Evolutionary conservation across 2,888 invertebrate species (phyloP).

Genomic region (Helicoverpa assulta): DNA sequence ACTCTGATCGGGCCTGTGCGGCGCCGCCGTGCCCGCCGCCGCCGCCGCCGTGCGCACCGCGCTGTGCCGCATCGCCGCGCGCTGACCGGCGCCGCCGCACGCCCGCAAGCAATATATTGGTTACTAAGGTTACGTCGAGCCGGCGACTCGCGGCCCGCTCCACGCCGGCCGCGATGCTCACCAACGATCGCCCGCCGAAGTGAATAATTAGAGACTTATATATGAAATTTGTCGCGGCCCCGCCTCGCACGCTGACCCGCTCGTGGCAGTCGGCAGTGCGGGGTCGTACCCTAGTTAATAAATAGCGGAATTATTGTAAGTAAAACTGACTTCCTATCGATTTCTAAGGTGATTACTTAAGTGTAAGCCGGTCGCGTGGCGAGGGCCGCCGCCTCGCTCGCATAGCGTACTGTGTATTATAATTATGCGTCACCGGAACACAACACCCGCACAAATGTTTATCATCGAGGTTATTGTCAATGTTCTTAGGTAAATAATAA

Average conservation of each 20-base stretch:
- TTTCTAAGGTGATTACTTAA: conserved; percentile 83
- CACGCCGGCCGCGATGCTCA: conserved; percentile 52
- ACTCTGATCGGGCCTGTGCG: conserved; percentile 91
- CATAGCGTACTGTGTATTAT: conserved; percentile 54
- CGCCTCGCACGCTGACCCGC: conserved; percentile 66
- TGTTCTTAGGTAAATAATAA: conserved; percentile 83
- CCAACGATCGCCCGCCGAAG: conserved; percentile 68
- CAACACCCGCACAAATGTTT: conserved; percentile 74
- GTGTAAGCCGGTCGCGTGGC: conserved; percentile 67
- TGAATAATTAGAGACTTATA: conserved; percentile 83
- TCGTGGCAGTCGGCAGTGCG: conserved; percentile 63
- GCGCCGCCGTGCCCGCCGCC: conserved; percentile 87
- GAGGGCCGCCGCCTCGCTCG: conserved; percentile 63
- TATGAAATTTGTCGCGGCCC: conserved; percentile 78
- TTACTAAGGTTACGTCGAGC: conserved; percentile 56
- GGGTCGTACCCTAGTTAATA: conserved; percentile 81
- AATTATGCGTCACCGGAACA: conserved; percentile 67
- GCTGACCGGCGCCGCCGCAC: conserved; percentile 71
- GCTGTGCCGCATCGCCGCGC: conserved; percentile 83
- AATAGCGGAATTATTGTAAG: conserved; percentile 87
- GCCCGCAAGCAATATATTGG: conserved; percentile 58
- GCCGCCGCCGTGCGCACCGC: conserved; percentile 83
- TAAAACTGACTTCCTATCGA: conserved; percentile 89
- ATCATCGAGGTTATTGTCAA: conserved; percentile 82
- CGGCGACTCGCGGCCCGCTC: conserved; percentile 38